Base-by-base conservation (phyloP, 2,888 invertebrate genomes). In the Euplexia lucipara region DNA sequence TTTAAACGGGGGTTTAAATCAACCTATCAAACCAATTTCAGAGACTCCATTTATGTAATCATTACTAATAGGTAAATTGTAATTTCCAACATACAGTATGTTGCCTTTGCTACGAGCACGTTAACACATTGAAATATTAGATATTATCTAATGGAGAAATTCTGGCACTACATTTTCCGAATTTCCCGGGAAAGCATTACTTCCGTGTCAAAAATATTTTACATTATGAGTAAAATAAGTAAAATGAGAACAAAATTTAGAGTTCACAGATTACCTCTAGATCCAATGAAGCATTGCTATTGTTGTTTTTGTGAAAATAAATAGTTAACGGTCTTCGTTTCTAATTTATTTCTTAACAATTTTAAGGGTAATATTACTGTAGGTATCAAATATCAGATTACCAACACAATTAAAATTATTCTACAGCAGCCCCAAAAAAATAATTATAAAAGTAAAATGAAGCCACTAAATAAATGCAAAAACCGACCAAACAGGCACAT, bases 401-500 rank as follows among this genome's bases (percentile, higher is more conserved):
- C 34, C 44, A 12, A 62, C 35, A 56, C 66, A 79, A 78, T 72
- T 61, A 62, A 68, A 72, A 70, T 67, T 56, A 65, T 59, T 45
- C 48, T 26, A 18, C 57, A 45, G 53, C 48, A 42, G 48, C 63
- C 44, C 49, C 66, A 67, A 64, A 66, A 81, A 81, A 81, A 64
- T 73, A 70, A 79, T 81, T 71, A 73, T 53, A 71, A 71, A 79
- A 70, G 60, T 70, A 79, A 70, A 74, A 74, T 66, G 67, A 56
- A 65, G 62, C 71, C 59, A 65, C 78, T 78, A 78, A 80, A 85
- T 84, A 84, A 81, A 84, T 83, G 81, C 79, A 80, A 80, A 82
- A 84, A 83, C 77, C 78, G 65, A 70, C 81, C 81, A 75, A 85
- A 85, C 74, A 83, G 85, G 83, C 76, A 83, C 82, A 86, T 84